Evolutionary conservation across 2,797 vertebrate species (phyloP).

Genomic region (Ptychadena robeensis): DNA sequence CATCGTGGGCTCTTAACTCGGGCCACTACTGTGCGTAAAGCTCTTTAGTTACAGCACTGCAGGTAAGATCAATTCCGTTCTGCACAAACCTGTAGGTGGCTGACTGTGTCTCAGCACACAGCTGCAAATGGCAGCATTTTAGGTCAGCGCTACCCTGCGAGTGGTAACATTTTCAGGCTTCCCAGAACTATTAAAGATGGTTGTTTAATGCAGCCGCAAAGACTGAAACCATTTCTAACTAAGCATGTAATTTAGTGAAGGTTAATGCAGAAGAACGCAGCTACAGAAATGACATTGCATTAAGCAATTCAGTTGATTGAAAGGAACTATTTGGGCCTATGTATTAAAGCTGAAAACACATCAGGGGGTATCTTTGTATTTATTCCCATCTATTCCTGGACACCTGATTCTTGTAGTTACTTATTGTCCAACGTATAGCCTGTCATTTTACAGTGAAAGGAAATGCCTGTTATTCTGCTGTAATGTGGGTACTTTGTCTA

Average conservation of each 20-base stretch:
- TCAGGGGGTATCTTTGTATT: too few species aligned
- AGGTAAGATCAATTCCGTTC: slow-evolving; percentile 66
- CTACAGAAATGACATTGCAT: slow-evolving; percentile 15
- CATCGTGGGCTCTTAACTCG: slow-evolving; percentile 62
- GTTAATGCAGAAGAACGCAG: slow-evolving; percentile 37
- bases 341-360: too few species aligned
- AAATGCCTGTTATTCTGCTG: too few species aligned
- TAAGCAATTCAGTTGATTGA: too few species aligned
- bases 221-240: slow-evolving; percentile 54
- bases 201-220: slow-evolving; percentile 59
- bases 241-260: slow-evolving; percentile 53
- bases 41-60: slow-evolving; percentile 61
- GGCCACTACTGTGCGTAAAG: slow-evolving; percentile 68
- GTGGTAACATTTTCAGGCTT: slow-evolving; percentile 63
- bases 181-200: slow-evolving; percentile 58
- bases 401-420: background rate
- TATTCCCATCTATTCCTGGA: too few species aligned
- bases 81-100: slow-evolving; percentile 66
- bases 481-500: too few species aligned
- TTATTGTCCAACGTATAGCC: slow-evolving; percentile 35
- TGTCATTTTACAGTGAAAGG: too few species aligned
- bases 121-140: slow-evolving; percentile 65
- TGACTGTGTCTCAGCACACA: slow-evolving; percentile 66
- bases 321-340: too few species aligned
- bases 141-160: slow-evolving; percentile 63